phyloP scores from a whole-genome alignment of 2,113 vertebrate genomes.

The Pedionomus torquatus region DNA sequence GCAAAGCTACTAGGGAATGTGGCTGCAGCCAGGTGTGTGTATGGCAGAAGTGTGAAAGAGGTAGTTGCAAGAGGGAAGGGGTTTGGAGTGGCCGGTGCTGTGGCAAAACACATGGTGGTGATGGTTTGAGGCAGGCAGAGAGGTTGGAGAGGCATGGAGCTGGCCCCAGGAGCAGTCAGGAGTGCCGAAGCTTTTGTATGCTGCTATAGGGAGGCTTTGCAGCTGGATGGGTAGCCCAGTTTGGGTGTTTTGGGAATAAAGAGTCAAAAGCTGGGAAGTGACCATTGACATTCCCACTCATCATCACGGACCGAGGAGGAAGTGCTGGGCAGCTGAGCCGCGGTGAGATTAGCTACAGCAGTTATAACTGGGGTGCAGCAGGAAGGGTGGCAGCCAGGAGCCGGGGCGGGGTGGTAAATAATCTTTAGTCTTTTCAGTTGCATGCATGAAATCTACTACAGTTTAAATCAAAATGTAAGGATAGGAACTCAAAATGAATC shows the following conservation, averaged over 20 bases:
- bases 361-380: background rate
- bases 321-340: background rate
- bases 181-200: background rate
- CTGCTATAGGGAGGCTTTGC: background rate
- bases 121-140: background rate
- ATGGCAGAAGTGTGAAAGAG: background rate
- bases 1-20: background rate
- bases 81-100: background rate
- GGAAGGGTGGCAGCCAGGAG: background rate
- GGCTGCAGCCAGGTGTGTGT: background rate
- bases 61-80: background rate
- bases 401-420: background rate
- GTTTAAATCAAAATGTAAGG: background rate
- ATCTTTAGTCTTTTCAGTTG: background rate
- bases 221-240: background rate
- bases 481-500: background rate
- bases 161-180: background rate
- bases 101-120: too few relatives aligned
- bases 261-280: background rate
- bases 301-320: fast-evolving
- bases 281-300: background rate
- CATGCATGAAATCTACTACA: fast-evolving
- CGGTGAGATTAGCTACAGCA: background rate
- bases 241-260: background rate
- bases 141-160: background rate